Conservation (phyloP, 2,888 invertebrate genomes). For the Leptinotarsa haldemani region DNA sequence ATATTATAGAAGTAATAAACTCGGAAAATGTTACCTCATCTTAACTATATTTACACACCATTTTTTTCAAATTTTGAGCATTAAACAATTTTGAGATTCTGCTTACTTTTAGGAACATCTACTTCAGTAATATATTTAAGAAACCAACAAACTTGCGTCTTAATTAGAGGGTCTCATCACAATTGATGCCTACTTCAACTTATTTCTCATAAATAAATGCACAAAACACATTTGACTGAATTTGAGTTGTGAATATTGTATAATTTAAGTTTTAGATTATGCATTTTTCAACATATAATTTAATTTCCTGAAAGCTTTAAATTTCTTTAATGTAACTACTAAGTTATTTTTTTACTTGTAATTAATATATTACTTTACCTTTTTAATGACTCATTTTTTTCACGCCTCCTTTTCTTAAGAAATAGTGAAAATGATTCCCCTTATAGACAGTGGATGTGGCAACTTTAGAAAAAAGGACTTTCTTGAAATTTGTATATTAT, state of each 20-base stretch:
- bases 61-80: too few species aligned
- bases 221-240: not conserved
- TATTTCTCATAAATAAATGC: not conserved
- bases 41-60: too few species aligned
- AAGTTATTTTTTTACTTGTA: not conserved
- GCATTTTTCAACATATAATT: conserved; percentile 22
- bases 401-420: not conserved
- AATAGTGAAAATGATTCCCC: not conserved
- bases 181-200: too few species aligned
- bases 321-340: conserved; percentile 19
- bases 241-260: not conserved
- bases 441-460: not conserved
- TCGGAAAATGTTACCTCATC: too few species aligned
- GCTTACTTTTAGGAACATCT: too few species aligned
- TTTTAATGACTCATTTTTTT: not conserved
- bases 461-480: not conserved
- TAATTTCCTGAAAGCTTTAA: conserved; percentile 40
- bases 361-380: not conserved
- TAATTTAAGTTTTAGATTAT: not conserved
- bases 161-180: too few species aligned
- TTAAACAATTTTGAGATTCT: too few species aligned
- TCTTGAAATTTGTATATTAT: too few species aligned
- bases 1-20: too few species aligned
- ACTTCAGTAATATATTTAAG: too few species aligned
- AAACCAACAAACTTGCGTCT: too few species aligned